Evolutionary conservation across 2,888 invertebrate genomes (phyloP), one percentile per base, ranked within the genome.

Genomic region (Elmis aenea): DNA sequence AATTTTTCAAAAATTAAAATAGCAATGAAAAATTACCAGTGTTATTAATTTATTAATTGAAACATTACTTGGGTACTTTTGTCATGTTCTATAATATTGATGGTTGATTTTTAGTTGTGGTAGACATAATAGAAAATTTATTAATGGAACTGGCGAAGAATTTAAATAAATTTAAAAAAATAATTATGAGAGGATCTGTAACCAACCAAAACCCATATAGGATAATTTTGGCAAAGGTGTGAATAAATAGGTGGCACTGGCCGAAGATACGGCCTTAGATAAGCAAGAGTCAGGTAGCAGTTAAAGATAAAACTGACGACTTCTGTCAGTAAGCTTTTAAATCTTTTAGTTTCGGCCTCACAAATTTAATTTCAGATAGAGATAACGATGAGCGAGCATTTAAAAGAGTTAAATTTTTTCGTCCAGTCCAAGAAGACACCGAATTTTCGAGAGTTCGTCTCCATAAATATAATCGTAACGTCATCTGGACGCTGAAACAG

Each of bases 301-400:
- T 43, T 41, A 31, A 25, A 35, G 42, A 37, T 51, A 52, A 54
- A 44, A 30, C 34, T 39, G 46, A 46, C 48, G 51, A 38, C 46
- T 51, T 54, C 50, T 58, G 59, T 59, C 58, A 56, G 54, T 55
- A 55, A 52, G 53, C 54, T 55, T 57, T 43, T 42, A 41, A 45
- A 31, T 39, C 41, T 45, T 31, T 39, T 34, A 22, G 37, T 36
- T 39, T 38, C 18, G 18, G 18, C 18, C n/a, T n/a, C n/a, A n/a
- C n/a, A n/a, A n/a, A n/a, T n/a, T n/a, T 29, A 34, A 40, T 37
- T 39, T 40, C 31, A 34, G 38, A 47, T 34, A 26, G 10, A 39
- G 31, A 34, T 38, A 33, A 38, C 25, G n/a, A n/a, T n/a, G n/a
- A n/a, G n/a, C n/a, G n/a, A 10, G 5, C 12, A 10, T 25, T 2